These are phyloP conservation scores for human (Homo sapiens) DNA, from an alignment of 2,113 vertebrate species.

Conservation along the genomic window GRCh38 chr7:3905001-3905500, in stretches of 20 bases:
- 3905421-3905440: not conserved
- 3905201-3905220: too few species aligned
- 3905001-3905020: too few species aligned
- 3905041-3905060: not conserved
- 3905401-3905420: rapidly evolving
- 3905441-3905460: constrained; percentile 18
- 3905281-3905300: not conserved
- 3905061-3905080: not conserved
- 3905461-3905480: not conserved
- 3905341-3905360: not conserved
- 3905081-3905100: not conserved
- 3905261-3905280: not conserved
- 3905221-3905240: not conserved
- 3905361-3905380: not conserved
- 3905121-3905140: not conserved
- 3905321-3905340: not conserved
- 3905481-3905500: not conserved
- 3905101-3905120: not conserved
- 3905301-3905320: not conserved
- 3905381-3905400: not conserved
- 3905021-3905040: not conserved
- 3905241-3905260: not conserved
- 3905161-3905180: not conserved
- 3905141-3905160: not conserved
- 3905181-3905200: not conserved